A percentile compares a stretch with the other conserved stretches of the same genome.
Conservation (phyloP, 2,113 vertebrate genomes). For the Spermophilus dauricus region DNA sequence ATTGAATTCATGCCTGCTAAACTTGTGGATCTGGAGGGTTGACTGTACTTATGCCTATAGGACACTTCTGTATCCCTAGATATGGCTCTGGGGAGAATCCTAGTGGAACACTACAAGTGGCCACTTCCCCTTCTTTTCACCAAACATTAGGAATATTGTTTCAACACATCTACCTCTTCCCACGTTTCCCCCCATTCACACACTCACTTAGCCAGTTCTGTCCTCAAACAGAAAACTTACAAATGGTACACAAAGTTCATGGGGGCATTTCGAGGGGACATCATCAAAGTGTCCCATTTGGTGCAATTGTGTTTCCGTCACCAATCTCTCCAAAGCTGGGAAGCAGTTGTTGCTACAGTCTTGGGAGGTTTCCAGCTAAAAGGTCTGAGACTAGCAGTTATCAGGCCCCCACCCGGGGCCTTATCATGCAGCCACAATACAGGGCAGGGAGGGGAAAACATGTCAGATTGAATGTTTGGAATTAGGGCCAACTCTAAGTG, state of each 20-base stretch:
- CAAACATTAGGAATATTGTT: neutral
- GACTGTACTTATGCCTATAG: neutral
- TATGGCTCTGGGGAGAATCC: neutral
- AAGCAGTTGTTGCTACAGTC: neutral
- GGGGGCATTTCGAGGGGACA: no score
- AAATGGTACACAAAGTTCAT: neutral
- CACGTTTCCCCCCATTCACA: neutral
- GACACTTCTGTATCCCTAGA: neutral
- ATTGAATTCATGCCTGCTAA: neutral
- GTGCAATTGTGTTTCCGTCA: neutral
- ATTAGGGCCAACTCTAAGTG: slow-evolving; percentile 17
- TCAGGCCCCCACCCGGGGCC: neutral
- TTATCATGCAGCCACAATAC: slow-evolving; percentile 64
- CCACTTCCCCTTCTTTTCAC: neutral
- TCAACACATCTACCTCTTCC: neutral
- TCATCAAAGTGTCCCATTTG: neutral
- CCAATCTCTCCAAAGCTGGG: neutral
- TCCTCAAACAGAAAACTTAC: neutral
- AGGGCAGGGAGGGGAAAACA: slow-evolving; percentile 28
- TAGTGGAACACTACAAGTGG: neutral
- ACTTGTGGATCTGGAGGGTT: neutral
- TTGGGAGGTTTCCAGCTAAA: slow-evolving; percentile 15
- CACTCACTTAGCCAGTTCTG: neutral
- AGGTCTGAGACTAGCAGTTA: slow-evolving; percentile 32
- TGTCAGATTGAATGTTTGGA: slow-evolving; percentile 27